Evolutionary conservation across 2,113 vertebrate genomes (phyloP).

Genomic region (Eretmochelys imbricata): DNA sequence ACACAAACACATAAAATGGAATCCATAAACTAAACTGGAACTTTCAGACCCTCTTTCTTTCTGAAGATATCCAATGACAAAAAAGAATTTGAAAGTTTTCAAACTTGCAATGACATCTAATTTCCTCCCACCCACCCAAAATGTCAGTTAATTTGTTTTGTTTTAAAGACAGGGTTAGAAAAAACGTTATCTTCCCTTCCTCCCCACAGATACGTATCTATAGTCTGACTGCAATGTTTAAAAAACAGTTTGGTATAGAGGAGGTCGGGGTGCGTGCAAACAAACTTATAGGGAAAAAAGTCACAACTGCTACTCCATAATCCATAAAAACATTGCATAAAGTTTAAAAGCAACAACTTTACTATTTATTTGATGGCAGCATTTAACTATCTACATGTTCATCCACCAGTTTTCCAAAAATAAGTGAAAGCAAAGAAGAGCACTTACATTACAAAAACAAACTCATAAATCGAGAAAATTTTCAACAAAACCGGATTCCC

Average conservation of each 20-base stretch:
- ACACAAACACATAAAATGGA: background rate
- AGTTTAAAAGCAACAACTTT: background rate
- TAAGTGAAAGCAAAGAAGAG: background rate
- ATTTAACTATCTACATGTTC: constrained; percentile 37
- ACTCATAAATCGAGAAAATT: background rate
- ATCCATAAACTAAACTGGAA: background rate
- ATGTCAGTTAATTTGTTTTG: background rate
- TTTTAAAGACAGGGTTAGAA: background rate
- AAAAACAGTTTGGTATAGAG: background rate
- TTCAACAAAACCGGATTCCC: background rate
- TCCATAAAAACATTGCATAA: background rate
- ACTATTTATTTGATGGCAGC: constrained; percentile 27
- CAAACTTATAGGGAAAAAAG: background rate
- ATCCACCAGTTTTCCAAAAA: constrained; percentile 43
- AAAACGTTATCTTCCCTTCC: background rate
- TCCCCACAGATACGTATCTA: background rate
- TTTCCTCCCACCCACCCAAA: background rate
- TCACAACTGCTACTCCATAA: background rate
- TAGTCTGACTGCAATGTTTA: background rate
- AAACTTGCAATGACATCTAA: fast-evolving
- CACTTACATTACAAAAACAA: background rate
- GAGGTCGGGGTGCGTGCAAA: background rate
- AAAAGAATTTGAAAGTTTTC: background rate
- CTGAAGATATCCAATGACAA: background rate
- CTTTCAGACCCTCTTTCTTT: background rate